These are phyloP conservation scores for Climacteris rufus DNA, from an alignment of 2,113 vertebrate genomes.

Conservation along the genomic window DNA sequence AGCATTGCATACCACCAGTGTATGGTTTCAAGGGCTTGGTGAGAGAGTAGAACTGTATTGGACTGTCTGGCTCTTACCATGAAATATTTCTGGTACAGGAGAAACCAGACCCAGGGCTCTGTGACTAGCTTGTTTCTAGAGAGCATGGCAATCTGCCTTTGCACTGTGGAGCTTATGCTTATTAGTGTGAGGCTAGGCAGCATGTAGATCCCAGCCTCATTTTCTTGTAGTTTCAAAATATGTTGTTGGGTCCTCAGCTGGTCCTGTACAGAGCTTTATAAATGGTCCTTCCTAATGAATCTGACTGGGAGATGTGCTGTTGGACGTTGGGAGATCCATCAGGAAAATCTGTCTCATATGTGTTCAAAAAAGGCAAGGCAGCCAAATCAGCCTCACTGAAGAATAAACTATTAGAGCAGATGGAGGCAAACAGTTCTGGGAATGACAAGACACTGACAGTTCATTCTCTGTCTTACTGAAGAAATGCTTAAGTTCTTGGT, in stretches of 20 bases:
- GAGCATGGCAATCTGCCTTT: background rate
- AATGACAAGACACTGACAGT: background rate
- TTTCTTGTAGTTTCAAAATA: background rate
- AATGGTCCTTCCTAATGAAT: background rate
- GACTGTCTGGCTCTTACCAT: background rate
- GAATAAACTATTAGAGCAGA: background rate
- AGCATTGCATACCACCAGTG: background rate
- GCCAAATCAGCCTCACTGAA: background rate
- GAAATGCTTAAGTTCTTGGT: background rate
- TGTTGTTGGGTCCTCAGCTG: background rate
- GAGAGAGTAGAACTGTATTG: background rate
- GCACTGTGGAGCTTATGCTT: background rate
- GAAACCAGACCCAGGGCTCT: background rate
- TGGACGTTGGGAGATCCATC: background rate
- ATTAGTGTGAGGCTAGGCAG: background rate
- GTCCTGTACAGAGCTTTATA: background rate
- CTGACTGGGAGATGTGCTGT: background rate
- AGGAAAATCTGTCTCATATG: background rate
- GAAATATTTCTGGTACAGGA: background rate
- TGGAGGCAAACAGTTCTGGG: background rate
- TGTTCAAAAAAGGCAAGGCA: background rate
- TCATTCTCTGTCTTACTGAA: background rate
- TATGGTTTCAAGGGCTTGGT: background rate
- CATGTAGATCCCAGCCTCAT: background rate
- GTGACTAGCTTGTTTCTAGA: background rate